Base-by-base conservation (phyloP, 2,888 invertebrate species). In the Chromoteleia sp. region DNA sequence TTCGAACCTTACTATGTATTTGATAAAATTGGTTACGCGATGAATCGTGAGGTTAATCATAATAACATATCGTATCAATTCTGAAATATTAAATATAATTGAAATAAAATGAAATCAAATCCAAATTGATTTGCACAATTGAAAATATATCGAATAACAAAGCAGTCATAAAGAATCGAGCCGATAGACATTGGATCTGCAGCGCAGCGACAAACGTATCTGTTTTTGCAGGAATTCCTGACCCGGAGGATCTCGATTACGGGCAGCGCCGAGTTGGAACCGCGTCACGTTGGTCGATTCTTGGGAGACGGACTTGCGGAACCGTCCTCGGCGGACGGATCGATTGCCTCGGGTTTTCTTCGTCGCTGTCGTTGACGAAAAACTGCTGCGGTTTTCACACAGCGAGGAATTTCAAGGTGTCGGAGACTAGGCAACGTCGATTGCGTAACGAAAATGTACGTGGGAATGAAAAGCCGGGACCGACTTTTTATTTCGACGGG, bases 201-300 rank as follows among this genome's bases (percentile, higher is more conserved):
- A n/a, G 17, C 8, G 10, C 21, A 19, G 33, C 82, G 63, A 80
- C 41, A 80, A 84, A 63, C 45, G 61, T 63, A 74, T 71, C 33
- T n/a, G 36, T 73, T 73, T 73, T 75, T 67, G 86, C 79, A 85
- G 83, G 85, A 88, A 88, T 88, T 87, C 86, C 82, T 86, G 87
- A 87, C 88, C 86, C 84, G 79, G 76, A 75, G 85, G 84, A 86
- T 85, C 84, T 80, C 81, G 83, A 76, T 81, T 84, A 83, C 85
- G 82, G 76, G 80, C 83, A 85, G 83, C 83, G 84, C 68, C 84
- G 84, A 81, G 81, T 86, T 85, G 88, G 86, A 88, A 88, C 88
- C 79, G 59, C 84, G 87, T 86, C 86, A 85, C 86, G 86, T 87
- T 85, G 81, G 50, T 68, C 74, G 76, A 61, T 77, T 81, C 67